Base-by-base conservation (phyloP, 2,888 invertebrate species). In the Tuta absoluta region DNA sequence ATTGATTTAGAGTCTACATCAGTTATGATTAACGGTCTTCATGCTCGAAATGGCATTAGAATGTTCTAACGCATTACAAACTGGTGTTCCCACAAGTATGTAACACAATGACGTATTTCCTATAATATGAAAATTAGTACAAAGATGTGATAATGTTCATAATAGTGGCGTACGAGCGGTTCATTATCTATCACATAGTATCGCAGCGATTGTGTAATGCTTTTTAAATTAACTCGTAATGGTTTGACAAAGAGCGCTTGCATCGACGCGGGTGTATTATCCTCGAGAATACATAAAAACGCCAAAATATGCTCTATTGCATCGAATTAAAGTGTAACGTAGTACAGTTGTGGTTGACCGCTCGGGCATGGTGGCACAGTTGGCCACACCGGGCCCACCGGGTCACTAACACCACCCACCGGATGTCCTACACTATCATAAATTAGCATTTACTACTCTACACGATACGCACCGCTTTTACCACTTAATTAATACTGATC, bases 201-300 rank as follows among this genome's bases (percentile, higher is more conserved):
- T 77, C 76, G 69, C 67, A 51, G 65, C 66, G 73, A 79, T 85
- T 80, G 81, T 77, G 76, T 82, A 79, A 83, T 78, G 75, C 69
- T 72, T 69, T 76, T 72, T 79, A 79, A 81, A 83, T 81, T 78
- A 77, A 73, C 69, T 72, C 73, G 81, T 85, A 85, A 85, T 85
- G 82, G 84, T 76, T 80, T 79, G 78, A 84, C 82, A 85, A 82
- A 77, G 78, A 57, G 49, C 23, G 56, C 68, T 71, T 68, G 70
- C 65, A 70, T 66, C 67, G 68, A 33, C 63, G 67, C 66, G 60
- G 67, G 65, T 64, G 67, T 33, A 56, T 10, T 56, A 24, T 56
- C 51, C 23, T 53, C 23, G 23, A 23, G 12, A 11, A 23, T 24
- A 14, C 12, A 11, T 14, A 23, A 14, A 7, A 45, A 23, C 24